Evolutionary conservation across 2,797 vertebrate genomes (phyloP), one percentile per base, ranked within the genome.

Genomic region (Aldrovandia affinis): DNA sequence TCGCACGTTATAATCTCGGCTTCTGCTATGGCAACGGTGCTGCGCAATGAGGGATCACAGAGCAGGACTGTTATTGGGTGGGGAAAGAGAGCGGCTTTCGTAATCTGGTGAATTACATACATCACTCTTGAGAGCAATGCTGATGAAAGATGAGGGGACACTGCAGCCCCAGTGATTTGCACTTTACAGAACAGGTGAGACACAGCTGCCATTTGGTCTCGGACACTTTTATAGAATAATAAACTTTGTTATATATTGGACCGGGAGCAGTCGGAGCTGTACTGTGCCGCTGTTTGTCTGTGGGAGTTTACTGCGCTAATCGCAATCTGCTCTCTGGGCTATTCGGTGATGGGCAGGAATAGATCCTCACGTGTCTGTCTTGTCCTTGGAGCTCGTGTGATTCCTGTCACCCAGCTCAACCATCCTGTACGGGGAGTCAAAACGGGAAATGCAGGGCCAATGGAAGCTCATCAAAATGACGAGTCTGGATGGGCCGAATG

Each of bases 61-160:
- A 47, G 73, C 20, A 47, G 42, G n/a, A 77, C 22, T n/a, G n/a
- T n/a, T n/a, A n/a, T 42, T 47, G 42, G 42, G 73, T 47, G 42
- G 73, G 39, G 73, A 47, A 12, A 44, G 42, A 47, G 20, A 39
- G 42, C 44, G 1, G 42, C 42, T 77, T 44, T 77, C 22, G 47
- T 44, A n/a, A 77, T 73, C 36, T 39, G 36, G 36, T 73, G 68
- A 73, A 42, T 73, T 42, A n/a, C 42, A n/a, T 47, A 10, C 22
- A 44, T 77, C 42, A 47, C 14, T n/a, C 42, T 8, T 42, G 42
- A 77, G 42, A 44, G 73, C 42, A 85, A 91, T 90, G 86, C 88
- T 87, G 88, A 83, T 87, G 89, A 91, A 78, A 88, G 87, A 88
- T 68, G 89, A 90, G 87, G 83, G 78, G 89, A 89, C 88, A 89